phyloP scores from a whole-genome alignment of 2,797 vertebrate genomes.

The Sebastolobus altivelis region DNA sequence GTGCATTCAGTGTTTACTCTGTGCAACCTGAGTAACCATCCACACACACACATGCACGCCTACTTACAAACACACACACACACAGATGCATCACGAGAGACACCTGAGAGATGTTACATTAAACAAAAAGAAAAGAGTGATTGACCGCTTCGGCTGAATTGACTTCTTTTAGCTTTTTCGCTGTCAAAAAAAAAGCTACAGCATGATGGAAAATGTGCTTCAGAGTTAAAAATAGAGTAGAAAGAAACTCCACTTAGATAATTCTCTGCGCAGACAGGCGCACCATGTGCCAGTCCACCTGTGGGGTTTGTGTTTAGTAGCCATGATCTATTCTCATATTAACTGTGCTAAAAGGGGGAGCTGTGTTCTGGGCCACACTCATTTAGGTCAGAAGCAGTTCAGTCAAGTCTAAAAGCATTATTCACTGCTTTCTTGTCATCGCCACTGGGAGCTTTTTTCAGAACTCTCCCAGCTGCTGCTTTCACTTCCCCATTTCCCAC shows the following conservation, averaged over 20 bases:
- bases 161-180: not conserved
- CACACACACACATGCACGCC: conserved; percentile 15
- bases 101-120: conserved; percentile 8
- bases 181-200: not conserved
- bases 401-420: conserved; percentile 62
- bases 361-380: conserved; percentile 67
- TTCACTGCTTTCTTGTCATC: conserved; percentile 48
- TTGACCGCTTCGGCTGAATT: not conserved
- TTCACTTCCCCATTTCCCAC: conserved; percentile 68
- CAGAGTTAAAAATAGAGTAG: conserved; percentile 25
- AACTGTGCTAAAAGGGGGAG: conserved; percentile 62
- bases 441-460: conserved; percentile 57
- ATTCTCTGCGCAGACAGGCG: conserved; percentile 5
- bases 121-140: not conserved
- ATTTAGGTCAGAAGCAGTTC: conserved; percentile 64
- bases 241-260: conserved; percentile 18
- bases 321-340: conserved; percentile 69
- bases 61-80: conserved; percentile 5
- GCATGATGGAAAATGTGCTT: conserved; percentile 7
- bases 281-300: conserved; percentile 48
- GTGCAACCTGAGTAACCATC: conserved; percentile 80
- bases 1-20: conserved; percentile 83
- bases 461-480: conserved; percentile 68
- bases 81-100: conserved; percentile 25
- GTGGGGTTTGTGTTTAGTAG: conserved; percentile 62